Evolutionary conservation across 2,888 invertebrate genomes (phyloP).

Genomic region (Rhorus exstirpatorius): DNA sequence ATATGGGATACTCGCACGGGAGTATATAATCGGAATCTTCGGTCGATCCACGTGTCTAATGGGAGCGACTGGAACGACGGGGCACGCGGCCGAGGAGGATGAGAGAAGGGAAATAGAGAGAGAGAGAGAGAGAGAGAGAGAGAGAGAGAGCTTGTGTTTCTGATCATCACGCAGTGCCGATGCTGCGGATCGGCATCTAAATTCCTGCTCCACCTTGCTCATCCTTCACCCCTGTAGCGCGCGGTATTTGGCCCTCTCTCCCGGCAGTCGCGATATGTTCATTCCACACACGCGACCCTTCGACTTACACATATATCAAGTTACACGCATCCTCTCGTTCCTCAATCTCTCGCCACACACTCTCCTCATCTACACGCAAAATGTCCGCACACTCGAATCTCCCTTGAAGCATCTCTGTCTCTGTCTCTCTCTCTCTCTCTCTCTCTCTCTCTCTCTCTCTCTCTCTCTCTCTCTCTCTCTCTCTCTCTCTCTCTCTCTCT

Average conservation of each 20-base stretch:
- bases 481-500: no score
- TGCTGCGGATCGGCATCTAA: constrained; percentile 71
- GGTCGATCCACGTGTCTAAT: constrained; percentile 58
- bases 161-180: constrained; percentile 52
- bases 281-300: constrained; percentile 53
- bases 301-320: constrained; percentile 17
- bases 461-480: no score
- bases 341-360: constrained; percentile 2
- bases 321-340: constrained; percentile 29
- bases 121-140: constrained; percentile 28
- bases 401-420: constrained; percentile 29
- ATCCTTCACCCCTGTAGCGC: constrained; percentile 46
- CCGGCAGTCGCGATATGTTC: constrained; percentile 51
- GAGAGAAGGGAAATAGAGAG: constrained; percentile 21
- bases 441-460: no score
- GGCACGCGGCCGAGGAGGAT: constrained; percentile 10
- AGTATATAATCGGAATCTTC: constrained; percentile 55
- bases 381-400: constrained; percentile 31
- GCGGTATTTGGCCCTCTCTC: constrained; percentile 66
- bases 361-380: constrained; percentile 21
- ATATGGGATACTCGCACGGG: constrained; percentile 25
- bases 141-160: constrained; percentile 28
- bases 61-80: constrained; percentile 65
- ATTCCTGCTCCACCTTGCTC: constrained; percentile 68
- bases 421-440: no score